Base-by-base conservation (phyloP, 2,888 invertebrate species). In the Diloba caeruleocephala region DNA sequence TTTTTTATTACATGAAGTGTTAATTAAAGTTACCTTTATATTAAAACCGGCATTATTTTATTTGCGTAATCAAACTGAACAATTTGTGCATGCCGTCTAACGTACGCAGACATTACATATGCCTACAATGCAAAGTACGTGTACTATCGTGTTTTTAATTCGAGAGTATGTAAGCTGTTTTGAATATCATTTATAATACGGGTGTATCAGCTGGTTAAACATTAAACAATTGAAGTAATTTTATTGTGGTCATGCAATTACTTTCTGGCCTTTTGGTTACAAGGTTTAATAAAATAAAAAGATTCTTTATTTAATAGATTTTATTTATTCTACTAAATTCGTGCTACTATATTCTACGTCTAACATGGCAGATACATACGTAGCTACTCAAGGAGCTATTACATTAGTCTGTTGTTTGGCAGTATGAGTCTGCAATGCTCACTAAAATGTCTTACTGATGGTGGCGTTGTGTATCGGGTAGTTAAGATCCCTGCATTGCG, bases 151-250 rank as follows among this genome's bases (percentile, higher is more conserved):
- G 66, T 78, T 74, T 78, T 79, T 46, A 79, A 80, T 80, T 79
- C 71, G 56, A 73, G 74, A 71, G 72, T 71, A 78, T 75, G 76
- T 75, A 73, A 74, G 74, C 71, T 76, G 78, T 78, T 83, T 78
- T 81, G 73, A 76, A 78, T 78, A 68, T 71, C 62, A 61, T 51
- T 63, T 55, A 71, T 68, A 73, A 75, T 74, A 77, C 60, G 59
- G 51, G 41, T 49, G 54, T 5, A 81, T 78, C 90, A 90, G 82
- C 89, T 91, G 90, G 71, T 70, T 81, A 90, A 89, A 91, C 74
- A 84, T 78, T 62, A 63, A 84, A 85, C 87, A 88, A 87, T 87
- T 74, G 77, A 68, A 74, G 65, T 82, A 82, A 84, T 85, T 79
- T 76, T 79, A 81, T 73, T 76, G 76, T 78, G 67, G 55, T 52